Evolutionary conservation across 2,888 invertebrate species (phyloP).

Genomic region (Allolobophora icterica): DNA sequence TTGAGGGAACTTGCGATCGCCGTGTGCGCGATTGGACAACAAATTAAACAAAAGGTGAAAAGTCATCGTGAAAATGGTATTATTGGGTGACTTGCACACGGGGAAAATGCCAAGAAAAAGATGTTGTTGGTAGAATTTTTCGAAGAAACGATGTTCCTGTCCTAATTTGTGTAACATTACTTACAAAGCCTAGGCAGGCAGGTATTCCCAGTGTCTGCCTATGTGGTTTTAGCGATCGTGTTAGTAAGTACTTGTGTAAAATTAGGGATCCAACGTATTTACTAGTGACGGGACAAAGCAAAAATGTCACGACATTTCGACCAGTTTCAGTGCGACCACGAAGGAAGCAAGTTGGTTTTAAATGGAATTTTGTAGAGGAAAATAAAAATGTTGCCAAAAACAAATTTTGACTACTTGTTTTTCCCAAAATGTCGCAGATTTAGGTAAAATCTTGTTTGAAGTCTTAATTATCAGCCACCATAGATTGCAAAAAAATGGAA

Average conservation of each 20-base stretch:
- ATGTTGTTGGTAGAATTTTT: background rate
- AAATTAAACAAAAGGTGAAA: slow-evolving; percentile 4
- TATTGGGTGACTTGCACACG: background rate
- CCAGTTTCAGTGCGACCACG: background rate
- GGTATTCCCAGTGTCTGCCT: background rate
- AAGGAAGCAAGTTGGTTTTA: background rate
- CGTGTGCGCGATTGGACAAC: background rate
- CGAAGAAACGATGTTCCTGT: background rate
- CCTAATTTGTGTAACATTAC: background rate
- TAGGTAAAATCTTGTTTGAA: background rate
- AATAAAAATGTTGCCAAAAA: background rate
- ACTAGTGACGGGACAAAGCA: background rate
- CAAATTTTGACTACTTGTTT: background rate
- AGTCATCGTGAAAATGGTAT: background rate
- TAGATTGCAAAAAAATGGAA: too few relatives aligned
- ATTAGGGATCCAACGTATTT: background rate
- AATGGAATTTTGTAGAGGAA: background rate
- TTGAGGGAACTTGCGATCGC: background rate
- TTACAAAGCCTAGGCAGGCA: background rate
- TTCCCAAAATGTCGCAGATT: background rate
- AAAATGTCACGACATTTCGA: background rate
- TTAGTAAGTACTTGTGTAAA: background rate
- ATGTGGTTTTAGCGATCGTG: background rate
- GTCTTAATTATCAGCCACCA: too few relatives aligned
- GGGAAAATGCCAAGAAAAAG: background rate